Evolutionary conservation across 2,797 vertebrate genomes (phyloP), one percentile per base, ranked within the genome.

Genomic region (Lagocephalus sceleratus): DNA sequence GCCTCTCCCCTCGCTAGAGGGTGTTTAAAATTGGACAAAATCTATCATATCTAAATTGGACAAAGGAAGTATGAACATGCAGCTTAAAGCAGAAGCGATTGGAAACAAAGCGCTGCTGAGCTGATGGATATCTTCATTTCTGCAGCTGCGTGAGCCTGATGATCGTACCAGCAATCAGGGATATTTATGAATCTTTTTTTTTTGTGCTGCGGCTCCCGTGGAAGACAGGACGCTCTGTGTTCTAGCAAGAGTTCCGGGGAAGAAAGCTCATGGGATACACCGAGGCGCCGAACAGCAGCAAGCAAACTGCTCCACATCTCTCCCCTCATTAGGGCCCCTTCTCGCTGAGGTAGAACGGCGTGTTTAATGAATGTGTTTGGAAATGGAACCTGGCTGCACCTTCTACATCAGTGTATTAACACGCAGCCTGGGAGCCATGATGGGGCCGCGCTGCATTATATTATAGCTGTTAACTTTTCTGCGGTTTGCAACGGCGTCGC

Each of bases 401-500:
- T 62, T 5, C 60, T 63, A 3, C 49, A 66, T 73, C 47, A 46
- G 35, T 25, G 26, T 17, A 48, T 57, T 51, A 63, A 47, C 40
- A 48, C 63, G 40, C 23, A 25, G 15, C 49, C 68, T 35, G 32
- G 32, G 32, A 35, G 52, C 38, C 21, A 20, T 54, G 47, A 68
- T 25, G 51, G 32, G 56, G 57, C 60, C 64, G 54, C 60, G 69
- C 80, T 60, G 54, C 54, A 46, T 71, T 59, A 2, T 73, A 67
- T 73, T 81, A 58, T 62, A 58, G 60, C 55, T 38, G 49, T 54
- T 68, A 68, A 68, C 71, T 80, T 84, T 69, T 52, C 57, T 22
- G 70, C 0, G 51, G 81, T 75, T 76, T 66, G 72, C 76, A 78
- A n/a, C 73, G 86, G 86, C 87, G 79, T 87, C 71, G 64, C 74